phyloP scores from a whole-genome alignment of 2,888 invertebrate genomes.

The Tuberolachnus salignus region DNA sequence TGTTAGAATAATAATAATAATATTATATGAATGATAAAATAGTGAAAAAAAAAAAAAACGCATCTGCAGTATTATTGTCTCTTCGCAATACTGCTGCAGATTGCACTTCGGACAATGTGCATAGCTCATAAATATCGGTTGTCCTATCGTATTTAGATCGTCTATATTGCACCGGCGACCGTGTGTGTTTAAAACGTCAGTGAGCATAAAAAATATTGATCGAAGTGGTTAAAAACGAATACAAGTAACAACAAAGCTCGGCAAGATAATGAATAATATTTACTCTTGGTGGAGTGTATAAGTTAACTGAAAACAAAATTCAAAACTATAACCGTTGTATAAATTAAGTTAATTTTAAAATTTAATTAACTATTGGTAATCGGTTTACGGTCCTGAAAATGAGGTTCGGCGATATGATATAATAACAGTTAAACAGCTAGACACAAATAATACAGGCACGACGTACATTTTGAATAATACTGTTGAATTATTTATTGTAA shows the following conservation, averaged over 20 bases:
- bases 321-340: no score
- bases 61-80: slow-evolving; percentile 40
- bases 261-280: no score
- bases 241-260: background rate
- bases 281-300: no score
- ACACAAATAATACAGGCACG: no score
- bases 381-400: no score
- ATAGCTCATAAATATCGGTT: slow-evolving; percentile 33
- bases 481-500: no score
- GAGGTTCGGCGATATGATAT: no score
- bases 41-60: slow-evolving; percentile 18
- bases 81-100: slow-evolving; percentile 18
- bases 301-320: no score
- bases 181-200: background rate
- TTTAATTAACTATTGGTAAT: no score
- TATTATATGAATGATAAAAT: slow-evolving; percentile 19
- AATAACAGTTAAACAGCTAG: no score
- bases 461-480: no score
- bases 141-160: slow-evolving; percentile 45
- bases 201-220: background rate
- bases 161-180: background rate
- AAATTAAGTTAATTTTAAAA: no score
- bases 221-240: background rate
- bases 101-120: slow-evolving; percentile 6
- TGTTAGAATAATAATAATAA: slow-evolving; percentile 25